These are phyloP conservation scores for Atrina japonica DNA, from an alignment of 2,888 invertebrate species.

Conservation along the genomic window DNA sequence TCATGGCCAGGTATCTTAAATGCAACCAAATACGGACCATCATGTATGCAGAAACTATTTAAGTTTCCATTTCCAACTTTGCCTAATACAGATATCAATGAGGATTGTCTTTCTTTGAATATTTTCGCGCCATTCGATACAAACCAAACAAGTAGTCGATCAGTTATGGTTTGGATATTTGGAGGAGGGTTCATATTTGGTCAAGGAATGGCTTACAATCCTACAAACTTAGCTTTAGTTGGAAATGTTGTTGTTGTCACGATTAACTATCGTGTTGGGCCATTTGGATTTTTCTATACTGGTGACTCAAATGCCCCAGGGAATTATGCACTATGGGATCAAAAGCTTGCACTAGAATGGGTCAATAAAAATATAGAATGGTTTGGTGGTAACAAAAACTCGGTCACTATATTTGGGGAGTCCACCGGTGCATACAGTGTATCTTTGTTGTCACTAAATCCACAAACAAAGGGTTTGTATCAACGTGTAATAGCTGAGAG, in stretches of 20 bases:
- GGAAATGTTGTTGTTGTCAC: constrained; percentile 24
- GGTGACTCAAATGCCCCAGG: constrained; percentile 3
- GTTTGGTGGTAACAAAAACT: constrained; percentile 7
- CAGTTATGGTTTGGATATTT: constrained; percentile 24
- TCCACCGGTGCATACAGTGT: constrained; percentile 6
- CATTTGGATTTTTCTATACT: constrained; percentile 20
- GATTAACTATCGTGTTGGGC: constrained; percentile 11
- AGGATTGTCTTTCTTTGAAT: constrained; percentile 20
- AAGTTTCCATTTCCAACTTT: background rate
- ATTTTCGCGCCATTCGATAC: constrained; percentile 4
- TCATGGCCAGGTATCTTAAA: background rate
- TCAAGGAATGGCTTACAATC: constrained; percentile 9
- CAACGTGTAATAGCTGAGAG: constrained; percentile 19
- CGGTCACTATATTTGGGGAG: constrained; percentile 16
- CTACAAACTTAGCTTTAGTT: background rate
- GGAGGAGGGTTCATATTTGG: constrained; percentile 5
- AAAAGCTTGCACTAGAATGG: constrained; percentile 17
- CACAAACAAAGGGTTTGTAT: background rate
- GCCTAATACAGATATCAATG: background rate
- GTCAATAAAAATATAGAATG: constrained; percentile 16
- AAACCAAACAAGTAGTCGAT: background rate
- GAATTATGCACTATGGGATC: constrained; percentile 20
- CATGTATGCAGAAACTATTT: background rate
- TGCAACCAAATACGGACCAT: constrained; percentile 11
- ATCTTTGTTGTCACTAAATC: background rate